Conservation (phyloP, 2,888 invertebrate species). For the Mactromeris polynyma region DNA sequence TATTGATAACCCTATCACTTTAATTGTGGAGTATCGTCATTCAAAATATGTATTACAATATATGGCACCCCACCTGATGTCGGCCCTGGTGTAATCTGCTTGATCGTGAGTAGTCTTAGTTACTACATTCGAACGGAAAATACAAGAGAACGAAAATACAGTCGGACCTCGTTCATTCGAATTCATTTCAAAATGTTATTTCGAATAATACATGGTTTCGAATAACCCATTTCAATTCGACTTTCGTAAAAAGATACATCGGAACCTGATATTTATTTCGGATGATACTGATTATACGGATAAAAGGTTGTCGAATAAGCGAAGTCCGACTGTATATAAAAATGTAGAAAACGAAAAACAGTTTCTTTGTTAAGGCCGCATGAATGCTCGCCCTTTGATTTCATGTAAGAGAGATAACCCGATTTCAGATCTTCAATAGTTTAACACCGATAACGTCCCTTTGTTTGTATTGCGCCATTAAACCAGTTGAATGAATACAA, state of each 20-base stretch:
- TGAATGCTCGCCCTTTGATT: not conserved
- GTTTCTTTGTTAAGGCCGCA: not conserved
- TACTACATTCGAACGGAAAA: not conserved
- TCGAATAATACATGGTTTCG: too few relatives aligned
- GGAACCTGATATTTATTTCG: too few relatives aligned
- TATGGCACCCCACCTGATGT: not conserved
- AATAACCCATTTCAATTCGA: too few relatives aligned
- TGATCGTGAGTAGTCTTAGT: not conserved
- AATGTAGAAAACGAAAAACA: too few relatives aligned
- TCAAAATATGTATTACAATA: not conserved
- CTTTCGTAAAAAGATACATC: too few relatives aligned
- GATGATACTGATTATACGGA: too few relatives aligned
- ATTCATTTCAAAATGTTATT: too few relatives aligned
- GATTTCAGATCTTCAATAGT: not conserved
- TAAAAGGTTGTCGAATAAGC: too few relatives aligned
- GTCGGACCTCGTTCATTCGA: too few relatives aligned
- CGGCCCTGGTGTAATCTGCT: not conserved
- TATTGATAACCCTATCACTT: constrained; percentile 6
- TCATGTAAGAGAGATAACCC: not conserved
- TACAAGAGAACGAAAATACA: not conserved
- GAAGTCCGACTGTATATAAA: too few relatives aligned
- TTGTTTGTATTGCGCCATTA: too few relatives aligned
- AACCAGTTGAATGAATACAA: too few relatives aligned
- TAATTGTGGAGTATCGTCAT: not conserved
- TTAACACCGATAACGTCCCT: not conserved